Percentiles rank a stretch among this genome's conserved stretches.
Evolutionary conservation across 1,140 invertebrate genomes (phyloP).

Genomic region (silkworm (Bombyx mori)): ASM3026992v2 NC_085111.1:9846001-9846500

Average conservation of each 20-base stretch:
- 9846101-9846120: slow-evolving; percentile 26
- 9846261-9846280: slow-evolving; percentile 50
- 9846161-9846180: slow-evolving; percentile 32
- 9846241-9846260: slow-evolving; percentile 50
- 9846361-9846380: slow-evolving; percentile 60
- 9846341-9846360: slow-evolving; percentile 48
- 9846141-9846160: slow-evolving; percentile 26
- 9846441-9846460: neutral
- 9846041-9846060: neutral
- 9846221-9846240: slow-evolving; percentile 72
- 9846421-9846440: slow-evolving; percentile 7
- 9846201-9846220: slow-evolving; percentile 73
- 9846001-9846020: too few relatives aligned
- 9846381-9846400: slow-evolving; percentile 65
- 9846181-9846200: slow-evolving; percentile 67
- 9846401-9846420: slow-evolving; percentile 29
- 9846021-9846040: too few relatives aligned
- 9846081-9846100: slow-evolving; percentile 24
- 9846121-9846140: slow-evolving; percentile 15
- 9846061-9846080: slow-evolving; percentile 12
- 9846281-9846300: slow-evolving; percentile 61
- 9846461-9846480: neutral
- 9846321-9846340: slow-evolving; percentile 39
- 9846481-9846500: too few relatives aligned
- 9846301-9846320: slow-evolving; percentile 35